Base-by-base conservation (phyloP, 1,140 invertebrate genomes). In the Galendromus occidentalis region DNA sequence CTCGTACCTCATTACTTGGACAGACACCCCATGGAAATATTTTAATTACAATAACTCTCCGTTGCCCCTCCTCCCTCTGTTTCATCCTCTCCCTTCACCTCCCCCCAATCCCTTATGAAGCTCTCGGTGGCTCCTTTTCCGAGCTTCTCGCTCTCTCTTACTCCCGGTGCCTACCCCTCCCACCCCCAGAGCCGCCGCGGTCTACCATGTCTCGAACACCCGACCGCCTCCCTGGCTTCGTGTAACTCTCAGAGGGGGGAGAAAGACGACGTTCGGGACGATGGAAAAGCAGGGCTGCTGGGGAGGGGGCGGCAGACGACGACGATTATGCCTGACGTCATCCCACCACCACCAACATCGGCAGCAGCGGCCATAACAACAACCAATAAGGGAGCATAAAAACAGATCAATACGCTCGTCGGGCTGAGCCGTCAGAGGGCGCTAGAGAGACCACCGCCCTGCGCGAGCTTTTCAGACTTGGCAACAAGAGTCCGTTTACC, bases 351-450 rank as follows among this genome's bases (percentile, higher is more conserved):
- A 39, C 33, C 9, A 39, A 9, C 33, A 39, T 4, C 33, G 33
- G 33, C 33, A 9, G 4, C 33, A 39, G 33, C 33, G 33, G 33
- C 33, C 33, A 39, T 39, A 39, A 39, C 33, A 59, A 59, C 51
- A 59, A 59, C 51, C 51, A 59, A 59, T 59, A 59, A 59, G 51
- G 33, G 51, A 25, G 25, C 51, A 59, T 59, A 59, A 59, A 59
- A 59, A 59, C 51, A 59, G 51, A 59, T 59, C 51, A 33, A 59
- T 59, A 33, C 51, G 33, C 33, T 39, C 33, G 33, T 39, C 33
- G 4, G 33, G 33, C 33, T 39, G 33, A 59, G 14, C 51, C 51
- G 51, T 14, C 51, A 59, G 51, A 59, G 51, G 51, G 51, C 51
- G 51, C 33, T 59, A 59, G 17, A 25, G 20, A 4, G 33, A 39